Evolutionary conservation across 2,888 invertebrate species (phyloP).

Genomic region (Nezara viridula): DNA sequence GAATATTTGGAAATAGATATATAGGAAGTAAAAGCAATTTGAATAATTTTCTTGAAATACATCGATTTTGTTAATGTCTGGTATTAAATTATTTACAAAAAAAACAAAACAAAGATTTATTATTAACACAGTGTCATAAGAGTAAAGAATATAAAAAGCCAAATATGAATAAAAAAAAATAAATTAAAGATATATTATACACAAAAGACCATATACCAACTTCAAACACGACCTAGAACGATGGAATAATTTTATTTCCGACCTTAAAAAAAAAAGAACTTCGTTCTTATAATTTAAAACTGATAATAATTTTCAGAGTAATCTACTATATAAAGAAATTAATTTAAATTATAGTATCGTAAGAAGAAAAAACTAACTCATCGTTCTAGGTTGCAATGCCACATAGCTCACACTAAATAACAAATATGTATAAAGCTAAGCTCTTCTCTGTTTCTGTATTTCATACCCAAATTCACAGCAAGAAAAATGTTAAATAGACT

Average conservation of each 20-base stretch:
- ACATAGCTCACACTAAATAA: slow-evolving; percentile 44
- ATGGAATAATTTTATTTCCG: background rate
- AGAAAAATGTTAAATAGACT: background rate
- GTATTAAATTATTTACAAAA: background rate
- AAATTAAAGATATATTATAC: background rate
- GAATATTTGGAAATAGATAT: no score
- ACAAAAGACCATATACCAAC: slow-evolving; percentile 34
- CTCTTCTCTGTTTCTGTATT: slow-evolving; percentile 45
- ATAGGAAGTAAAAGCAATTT: no score
- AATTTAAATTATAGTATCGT: background rate
- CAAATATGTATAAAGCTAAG: background rate
- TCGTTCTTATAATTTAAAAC: background rate
- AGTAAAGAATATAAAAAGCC: background rate
- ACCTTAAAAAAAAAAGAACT: background rate
- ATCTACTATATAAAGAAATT: background rate
- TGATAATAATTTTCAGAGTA: background rate
- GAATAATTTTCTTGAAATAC: no score
- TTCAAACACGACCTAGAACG: slow-evolving; percentile 9
- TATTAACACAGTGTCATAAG: background rate
- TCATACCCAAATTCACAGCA: background rate
- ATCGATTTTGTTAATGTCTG: background rate
- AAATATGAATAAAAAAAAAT: background rate
- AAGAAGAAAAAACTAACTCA: background rate
- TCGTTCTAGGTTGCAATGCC: slow-evolving; percentile 43
- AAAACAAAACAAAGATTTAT: background rate